A percentile compares a stretch with the other conserved stretches of the same genome.
phyloP scores from a whole-genome alignment of 2,113 vertebrate species.

The Chascanopsetta lugubris region DNA sequence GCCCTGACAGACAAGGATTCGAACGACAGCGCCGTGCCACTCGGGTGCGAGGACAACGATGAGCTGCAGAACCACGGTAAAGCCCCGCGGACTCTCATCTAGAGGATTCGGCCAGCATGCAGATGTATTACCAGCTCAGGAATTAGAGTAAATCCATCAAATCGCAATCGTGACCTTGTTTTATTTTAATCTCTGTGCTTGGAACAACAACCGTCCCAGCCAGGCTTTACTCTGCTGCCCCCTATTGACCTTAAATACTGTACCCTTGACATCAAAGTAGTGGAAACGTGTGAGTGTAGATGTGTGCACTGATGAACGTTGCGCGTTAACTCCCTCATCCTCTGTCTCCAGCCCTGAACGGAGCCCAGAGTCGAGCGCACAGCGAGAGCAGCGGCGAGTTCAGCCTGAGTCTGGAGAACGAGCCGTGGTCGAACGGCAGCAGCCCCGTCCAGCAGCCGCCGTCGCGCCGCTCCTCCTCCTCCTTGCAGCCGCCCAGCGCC shows the following conservation, averaged over 20 bases:
- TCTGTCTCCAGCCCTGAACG: constrained; percentile 73
- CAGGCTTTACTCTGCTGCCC: constrained; percentile 52
- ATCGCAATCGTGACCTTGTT: constrained; percentile 75
- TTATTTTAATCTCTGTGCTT: constrained; percentile 68
- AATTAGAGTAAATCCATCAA: constrained; percentile 76
- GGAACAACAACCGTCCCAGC: constrained; percentile 3
- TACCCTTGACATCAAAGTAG: no score
- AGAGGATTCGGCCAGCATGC: constrained; percentile 63
- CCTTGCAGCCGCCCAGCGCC: constrained; percentile 82
- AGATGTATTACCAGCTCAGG: constrained; percentile 68
- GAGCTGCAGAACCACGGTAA: constrained; percentile 71
- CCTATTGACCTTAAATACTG: constrained; percentile 44
- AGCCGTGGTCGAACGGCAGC: constrained; percentile 91
- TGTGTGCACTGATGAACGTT: neutral
- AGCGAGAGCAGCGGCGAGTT: constrained; percentile 95
- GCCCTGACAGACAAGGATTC: constrained; percentile 69
- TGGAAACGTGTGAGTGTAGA: neutral
- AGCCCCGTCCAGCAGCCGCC: constrained; percentile 85
- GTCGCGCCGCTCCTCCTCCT: constrained; percentile 80
- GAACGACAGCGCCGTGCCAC: constrained; percentile 57
- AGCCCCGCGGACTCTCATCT: constrained; percentile 42
- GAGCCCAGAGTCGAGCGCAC: constrained; percentile 87
- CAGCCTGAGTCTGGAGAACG: constrained; percentile 87
- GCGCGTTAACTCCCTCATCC: neutral
- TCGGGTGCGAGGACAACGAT: constrained; percentile 70